Conservation (phyloP, 1,140 invertebrate species). For the Callitettix versicolor region DNA sequence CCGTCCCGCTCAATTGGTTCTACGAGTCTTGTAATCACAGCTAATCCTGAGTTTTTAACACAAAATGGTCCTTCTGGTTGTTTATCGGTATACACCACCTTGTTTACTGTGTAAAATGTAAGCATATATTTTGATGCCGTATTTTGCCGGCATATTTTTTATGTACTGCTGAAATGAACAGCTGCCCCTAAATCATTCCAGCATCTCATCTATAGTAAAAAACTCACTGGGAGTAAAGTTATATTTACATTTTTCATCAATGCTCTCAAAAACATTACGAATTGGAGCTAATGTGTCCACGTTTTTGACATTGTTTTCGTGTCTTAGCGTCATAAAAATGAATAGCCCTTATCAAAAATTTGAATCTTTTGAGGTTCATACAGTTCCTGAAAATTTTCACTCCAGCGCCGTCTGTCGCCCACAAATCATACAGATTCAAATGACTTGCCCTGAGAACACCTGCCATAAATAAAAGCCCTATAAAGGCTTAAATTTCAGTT, state of each 20-base stretch:
- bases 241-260: slow-evolving; percentile 27
- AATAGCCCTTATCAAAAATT: slow-evolving; percentile 23
- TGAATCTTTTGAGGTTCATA: slow-evolving; percentile 28
- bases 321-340: slow-evolving; percentile 28
- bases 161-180: slow-evolving; percentile 34
- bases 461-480: neutral
- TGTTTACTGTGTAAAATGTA: slow-evolving; percentile 29
- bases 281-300: slow-evolving; percentile 30
- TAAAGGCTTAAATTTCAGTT: too few relatives aligned
- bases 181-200: slow-evolving; percentile 29
- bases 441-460: slow-evolving; percentile 9
- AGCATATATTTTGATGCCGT: slow-evolving; percentile 27
- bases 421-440: slow-evolving; percentile 17
- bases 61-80: slow-evolving; percentile 30
- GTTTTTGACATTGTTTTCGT: slow-evolving; percentile 25
- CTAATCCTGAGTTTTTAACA: slow-evolving; percentile 24
- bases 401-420: slow-evolving; percentile 9
- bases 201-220: slow-evolving; percentile 31
- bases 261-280: slow-evolving; percentile 28
- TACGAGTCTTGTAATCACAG: slow-evolving; percentile 30
- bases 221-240: slow-evolving; percentile 17
- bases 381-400: slow-evolving; percentile 11
- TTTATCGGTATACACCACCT: slow-evolving; percentile 26
- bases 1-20: too few relatives aligned
- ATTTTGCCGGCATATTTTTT: slow-evolving; percentile 34